Conservation (phyloP, 2,888 invertebrate genomes). For the Caenorhabditis afra region DNA sequence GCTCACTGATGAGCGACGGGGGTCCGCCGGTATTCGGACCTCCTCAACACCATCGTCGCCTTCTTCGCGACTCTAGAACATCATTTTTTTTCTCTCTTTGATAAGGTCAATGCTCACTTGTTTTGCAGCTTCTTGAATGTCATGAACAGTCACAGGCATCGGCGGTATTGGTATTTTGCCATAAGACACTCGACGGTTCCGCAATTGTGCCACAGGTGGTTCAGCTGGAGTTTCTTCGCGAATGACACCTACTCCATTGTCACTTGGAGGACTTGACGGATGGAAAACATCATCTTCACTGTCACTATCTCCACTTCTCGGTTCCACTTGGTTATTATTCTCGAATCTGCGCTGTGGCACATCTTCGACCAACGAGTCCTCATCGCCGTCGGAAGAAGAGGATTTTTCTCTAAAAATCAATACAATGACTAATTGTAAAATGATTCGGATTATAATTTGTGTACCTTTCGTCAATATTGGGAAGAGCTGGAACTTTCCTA, state of each 20-base stretch:
- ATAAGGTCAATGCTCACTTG: constrained; percentile 5
- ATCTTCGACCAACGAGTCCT: constrained; percentile 5
- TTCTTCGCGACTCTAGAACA: constrained; percentile 34
- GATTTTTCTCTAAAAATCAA: background rate
- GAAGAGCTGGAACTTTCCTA: too few relatives aligned
- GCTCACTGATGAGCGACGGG: constrained; percentile 39
- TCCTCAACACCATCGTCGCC: background rate
- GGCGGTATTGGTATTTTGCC: constrained; percentile 56
- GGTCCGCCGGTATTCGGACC: constrained; percentile 28
- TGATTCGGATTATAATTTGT: too few relatives aligned
- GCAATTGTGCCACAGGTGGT: background rate
- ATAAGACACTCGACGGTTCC: constrained; percentile 43
- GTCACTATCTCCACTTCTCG: background rate
- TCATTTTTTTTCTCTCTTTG: background rate
- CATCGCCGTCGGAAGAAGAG: background rate
- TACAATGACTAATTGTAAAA: too few relatives aligned
- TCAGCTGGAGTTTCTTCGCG: background rate
- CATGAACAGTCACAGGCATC: constrained; percentile 28
- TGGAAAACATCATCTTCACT: constrained; percentile 12
- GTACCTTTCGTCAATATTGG: background rate
- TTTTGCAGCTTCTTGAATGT: constrained; percentile 44
- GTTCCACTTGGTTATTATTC: constrained; percentile 20
- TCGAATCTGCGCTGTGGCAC: background rate
- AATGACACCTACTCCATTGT: background rate
- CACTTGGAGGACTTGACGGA: background rate